Conservation (phyloP, 1,140 invertebrate species). For the Pseudomyrmex flavicornis region DNA sequence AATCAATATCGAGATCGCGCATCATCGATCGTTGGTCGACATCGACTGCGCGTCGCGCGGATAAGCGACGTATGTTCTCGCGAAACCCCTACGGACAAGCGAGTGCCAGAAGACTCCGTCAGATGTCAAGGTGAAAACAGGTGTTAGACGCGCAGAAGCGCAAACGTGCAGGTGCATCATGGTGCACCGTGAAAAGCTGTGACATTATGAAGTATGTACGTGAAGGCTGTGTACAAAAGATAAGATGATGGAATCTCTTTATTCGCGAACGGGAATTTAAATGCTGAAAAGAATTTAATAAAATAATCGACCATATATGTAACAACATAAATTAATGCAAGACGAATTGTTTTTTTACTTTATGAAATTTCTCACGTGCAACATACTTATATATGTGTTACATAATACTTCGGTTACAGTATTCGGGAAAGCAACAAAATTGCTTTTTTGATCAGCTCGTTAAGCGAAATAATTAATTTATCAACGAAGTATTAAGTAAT, state of each 20-base stretch:
- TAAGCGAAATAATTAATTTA: too few relatives aligned
- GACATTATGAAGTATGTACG: conserved; percentile 48
- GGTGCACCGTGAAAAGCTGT: conserved; percentile 33
- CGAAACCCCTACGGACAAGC: conserved; percentile 65
- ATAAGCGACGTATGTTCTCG: conserved; percentile 34
- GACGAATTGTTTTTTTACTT: too few relatives aligned
- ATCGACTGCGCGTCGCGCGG: conserved; percentile 7
- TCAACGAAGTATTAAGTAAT: too few relatives aligned
- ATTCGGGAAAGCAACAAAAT: too few relatives aligned
- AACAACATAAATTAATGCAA: too few relatives aligned
- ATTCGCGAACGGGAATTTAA: neutral
- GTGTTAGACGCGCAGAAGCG: conserved; percentile 59
- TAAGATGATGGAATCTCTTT: conserved; percentile 26
- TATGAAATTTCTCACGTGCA: too few relatives aligned
- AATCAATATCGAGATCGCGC: neutral
- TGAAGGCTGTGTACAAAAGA: conserved; percentile 34
- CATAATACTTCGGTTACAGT: too few relatives aligned
- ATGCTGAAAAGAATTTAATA: conserved; percentile 5
- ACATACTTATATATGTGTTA: too few relatives aligned
- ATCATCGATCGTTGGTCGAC: neutral
- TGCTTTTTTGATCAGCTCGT: too few relatives aligned
- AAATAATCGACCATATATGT: too few relatives aligned
- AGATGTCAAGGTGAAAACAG: conserved; percentile 67
- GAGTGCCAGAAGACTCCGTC: conserved; percentile 55
- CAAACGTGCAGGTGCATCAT: conserved; percentile 60